Evolutionary conservation across 2,797 vertebrate species (phyloP), one percentile per base, ranked within the genome.

Genomic region (Halcyon chelicuti): DNA sequence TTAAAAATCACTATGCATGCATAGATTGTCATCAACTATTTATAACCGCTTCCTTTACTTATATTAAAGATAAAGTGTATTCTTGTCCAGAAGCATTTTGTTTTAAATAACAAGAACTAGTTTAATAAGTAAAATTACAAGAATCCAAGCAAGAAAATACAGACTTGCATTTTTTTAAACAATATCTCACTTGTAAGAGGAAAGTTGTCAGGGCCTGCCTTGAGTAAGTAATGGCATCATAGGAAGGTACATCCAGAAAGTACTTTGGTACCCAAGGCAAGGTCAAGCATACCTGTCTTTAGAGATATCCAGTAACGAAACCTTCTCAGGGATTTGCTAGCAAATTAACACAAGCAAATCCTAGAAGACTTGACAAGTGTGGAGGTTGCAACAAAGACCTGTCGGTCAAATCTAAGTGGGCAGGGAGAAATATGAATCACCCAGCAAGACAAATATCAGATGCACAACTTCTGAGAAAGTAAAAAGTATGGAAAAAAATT

Each of bases 11-110:
- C 70, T 88, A 26, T 91, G 88, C 67, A 84, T 67, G 55, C 79
- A 90, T 29, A 94, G 91, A 76, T 93, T 83, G 60, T 88, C 88
- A 82, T 93, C 70, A 76, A 54, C 88, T 95, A 96, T 97, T 96
- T 96, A 92, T 96, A 94, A 90, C 66, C 35, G 17, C 17, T 96
- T 90, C 44, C 60, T 76, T 96, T 94, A 92, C 76, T 94, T 97
- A 88, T 88, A 82, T 91, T 96, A 80, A 89, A 93, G 77, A 96
- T 37, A 86, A 35, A 91, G 68, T 21, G 5, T 42, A 65, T 67
- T 35, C 54, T 44, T 78, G 72, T 88, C 76, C 76, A 86, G 62
- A 29, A 93, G 23, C 9, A 75, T 55, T 91, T 80, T 74, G 6
- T 79, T 93, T 93, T 73, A 17, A 84, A 89, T 46, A 82, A 20